Evolutionary conservation across 2,113 vertebrate species (phyloP).

Genomic region (Pygoscelis antarcticus): DNA sequence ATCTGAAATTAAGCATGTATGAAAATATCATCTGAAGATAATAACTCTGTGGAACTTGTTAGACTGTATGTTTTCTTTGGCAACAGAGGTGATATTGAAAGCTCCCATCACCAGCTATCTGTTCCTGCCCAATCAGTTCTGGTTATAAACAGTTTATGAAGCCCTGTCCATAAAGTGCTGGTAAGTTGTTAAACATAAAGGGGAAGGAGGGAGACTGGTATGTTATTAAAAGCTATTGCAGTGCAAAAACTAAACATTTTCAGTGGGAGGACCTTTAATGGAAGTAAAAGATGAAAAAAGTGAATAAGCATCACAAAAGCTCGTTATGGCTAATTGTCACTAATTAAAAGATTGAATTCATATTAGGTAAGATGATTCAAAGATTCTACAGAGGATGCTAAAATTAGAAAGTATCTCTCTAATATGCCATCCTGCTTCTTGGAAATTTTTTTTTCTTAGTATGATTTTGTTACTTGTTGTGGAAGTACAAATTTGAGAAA

Average conservation of each 20-base stretch:
- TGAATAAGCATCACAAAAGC: neutral
- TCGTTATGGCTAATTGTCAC: neutral
- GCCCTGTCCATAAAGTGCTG: neutral
- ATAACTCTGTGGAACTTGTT: neutral
- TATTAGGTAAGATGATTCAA: neutral
- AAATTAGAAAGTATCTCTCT: neutral
- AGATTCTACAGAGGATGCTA: neutral
- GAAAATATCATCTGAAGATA: neutral
- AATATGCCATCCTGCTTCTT: neutral
- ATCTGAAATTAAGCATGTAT: neutral
- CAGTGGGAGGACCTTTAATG: neutral
- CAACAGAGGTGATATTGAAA: neutral
- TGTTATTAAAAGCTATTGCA: neutral
- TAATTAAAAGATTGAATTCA: neutral
- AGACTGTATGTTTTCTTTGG: neutral
- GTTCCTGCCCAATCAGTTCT: neutral
- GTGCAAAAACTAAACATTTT: neutral
- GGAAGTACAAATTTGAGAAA: slow-evolving; percentile 4
- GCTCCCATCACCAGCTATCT: neutral
- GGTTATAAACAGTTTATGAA: neutral
- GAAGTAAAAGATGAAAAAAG: neutral
- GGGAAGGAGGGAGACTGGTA: neutral
- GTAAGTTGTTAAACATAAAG: neutral
- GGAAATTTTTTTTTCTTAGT: neutral
- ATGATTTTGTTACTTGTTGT: neutral